These are phyloP conservation scores for Cheilosia scutellata DNA, from an alignment of 2,888 invertebrate species.

Conservation along the genomic window DNA sequence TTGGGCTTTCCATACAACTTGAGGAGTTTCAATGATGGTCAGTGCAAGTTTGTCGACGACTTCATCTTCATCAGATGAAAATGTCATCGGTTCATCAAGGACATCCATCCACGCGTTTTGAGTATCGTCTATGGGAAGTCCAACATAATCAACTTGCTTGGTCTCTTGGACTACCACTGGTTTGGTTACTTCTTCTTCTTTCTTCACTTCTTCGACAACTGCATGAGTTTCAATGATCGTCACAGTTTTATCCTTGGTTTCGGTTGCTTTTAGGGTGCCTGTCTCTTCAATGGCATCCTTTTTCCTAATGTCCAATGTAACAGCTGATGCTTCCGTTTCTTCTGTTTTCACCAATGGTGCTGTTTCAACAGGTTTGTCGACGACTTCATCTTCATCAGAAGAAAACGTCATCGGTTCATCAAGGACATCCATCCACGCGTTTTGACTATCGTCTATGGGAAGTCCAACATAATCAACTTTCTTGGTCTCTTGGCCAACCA, in stretches of 20 bases:
- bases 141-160: too few relatives aligned
- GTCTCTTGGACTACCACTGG: too few relatives aligned
- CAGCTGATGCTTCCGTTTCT: neutral
- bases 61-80: constrained; percentile 34
- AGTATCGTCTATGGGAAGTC: too few relatives aligned
- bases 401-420: constrained; percentile 64
- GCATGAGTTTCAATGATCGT: neutral
- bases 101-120: constrained; percentile 79
- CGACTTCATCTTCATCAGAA: constrained; percentile 73
- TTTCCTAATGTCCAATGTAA: constrained; percentile 77
- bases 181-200: too few relatives aligned
- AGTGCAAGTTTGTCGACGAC: neutral
- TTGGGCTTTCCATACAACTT: neutral
- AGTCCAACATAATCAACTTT: constrained; percentile 74
- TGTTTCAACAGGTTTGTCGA: constrained; percentile 31
- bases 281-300: constrained; percentile 41
- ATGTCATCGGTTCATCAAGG: constrained; percentile 65
- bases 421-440: constrained; percentile 78
- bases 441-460: constrained; percentile 78
- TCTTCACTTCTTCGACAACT: too few relatives aligned
- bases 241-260: constrained; percentile 65
- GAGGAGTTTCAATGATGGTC: neutral
- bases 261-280: constrained; percentile 63
- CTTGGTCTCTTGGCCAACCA: neutral
- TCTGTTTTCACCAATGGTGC: constrained; percentile 44